These are phyloP conservation scores for Archocentrus centrarchus DNA, from an alignment of 2,113 vertebrate species.

Conservation along the genomic window DNA sequence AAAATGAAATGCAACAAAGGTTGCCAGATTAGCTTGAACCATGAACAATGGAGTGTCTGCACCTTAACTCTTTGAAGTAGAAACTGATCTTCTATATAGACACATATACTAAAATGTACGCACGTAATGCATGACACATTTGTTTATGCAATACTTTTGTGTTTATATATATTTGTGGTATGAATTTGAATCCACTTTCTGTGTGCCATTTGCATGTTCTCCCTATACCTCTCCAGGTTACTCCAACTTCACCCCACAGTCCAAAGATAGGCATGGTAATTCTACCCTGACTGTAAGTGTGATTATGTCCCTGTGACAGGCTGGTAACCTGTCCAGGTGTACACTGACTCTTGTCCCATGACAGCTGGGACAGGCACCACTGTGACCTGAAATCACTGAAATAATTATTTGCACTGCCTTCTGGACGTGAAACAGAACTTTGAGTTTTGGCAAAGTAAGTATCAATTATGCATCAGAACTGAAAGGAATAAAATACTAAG, in stretches of 20 bases:
- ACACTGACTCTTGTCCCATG: background rate
- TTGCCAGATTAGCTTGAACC: too few relatives aligned
- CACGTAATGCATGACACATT: background rate
- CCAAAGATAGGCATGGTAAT: background rate
- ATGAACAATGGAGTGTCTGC: fast-evolving
- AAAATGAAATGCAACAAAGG: background rate
- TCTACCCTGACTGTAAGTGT: background rate
- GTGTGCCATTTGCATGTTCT: background rate
- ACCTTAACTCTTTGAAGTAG: fast-evolving
- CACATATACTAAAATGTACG: background rate
- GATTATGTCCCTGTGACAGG: background rate
- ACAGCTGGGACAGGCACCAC: background rate
- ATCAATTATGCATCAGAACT: background rate
- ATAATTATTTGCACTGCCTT: background rate
- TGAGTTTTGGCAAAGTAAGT: background rate
- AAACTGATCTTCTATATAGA: background rate
- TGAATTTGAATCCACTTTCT: background rate
- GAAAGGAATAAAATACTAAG: background rate
- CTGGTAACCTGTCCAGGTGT: background rate
- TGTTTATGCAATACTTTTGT: background rate
- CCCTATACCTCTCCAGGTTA: background rate
- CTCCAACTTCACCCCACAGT: background rate
- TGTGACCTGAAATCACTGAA: fast-evolving
- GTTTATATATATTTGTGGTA: background rate
- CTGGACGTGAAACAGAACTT: background rate